Percentiles rank a stretch among this genome's conserved stretches.
phyloP scores from a whole-genome alignment of 2,888 invertebrate species.

The Diarsia rubi region DNA sequence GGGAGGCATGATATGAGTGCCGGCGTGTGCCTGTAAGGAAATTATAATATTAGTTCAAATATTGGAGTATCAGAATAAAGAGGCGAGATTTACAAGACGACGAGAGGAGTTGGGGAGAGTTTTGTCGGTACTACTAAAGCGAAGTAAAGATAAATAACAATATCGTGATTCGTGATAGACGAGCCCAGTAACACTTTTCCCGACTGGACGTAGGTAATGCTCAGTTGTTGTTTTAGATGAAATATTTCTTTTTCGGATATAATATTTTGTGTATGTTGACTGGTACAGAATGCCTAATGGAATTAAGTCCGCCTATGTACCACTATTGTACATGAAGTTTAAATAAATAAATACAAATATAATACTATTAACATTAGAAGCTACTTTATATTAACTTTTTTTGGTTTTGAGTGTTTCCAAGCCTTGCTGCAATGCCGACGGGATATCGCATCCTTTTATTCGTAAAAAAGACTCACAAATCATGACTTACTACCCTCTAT shows the following conservation, averaged over 20 bases:
- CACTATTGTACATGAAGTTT: too few relatives aligned
- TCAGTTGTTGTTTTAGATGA: background rate
- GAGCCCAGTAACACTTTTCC: background rate
- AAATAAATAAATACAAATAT: too few relatives aligned
- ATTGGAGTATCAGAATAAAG: background rate
- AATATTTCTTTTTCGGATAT: background rate
- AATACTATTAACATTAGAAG: too few relatives aligned
- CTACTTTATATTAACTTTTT: background rate
- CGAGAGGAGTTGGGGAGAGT: too few relatives aligned
- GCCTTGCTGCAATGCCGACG: background rate
- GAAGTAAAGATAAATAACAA: background rate
- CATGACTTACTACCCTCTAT: background rate
- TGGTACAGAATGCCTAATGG: too few relatives aligned
- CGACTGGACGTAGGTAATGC: background rate
- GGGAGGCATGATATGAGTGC: slow-evolving; percentile 75
- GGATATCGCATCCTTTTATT: background rate
- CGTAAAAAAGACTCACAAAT: background rate
- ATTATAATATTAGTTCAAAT: background rate
- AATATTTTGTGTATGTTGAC: too few relatives aligned
- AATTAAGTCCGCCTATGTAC: too few relatives aligned
- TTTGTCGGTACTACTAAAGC: background rate
- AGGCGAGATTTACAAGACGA: too few relatives aligned
- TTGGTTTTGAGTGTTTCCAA: background rate
- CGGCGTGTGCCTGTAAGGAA: slow-evolving; percentile 74
- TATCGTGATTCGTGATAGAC: background rate